Evolutionary conservation across 2,888 invertebrate species (phyloP).

Genomic region (Oligia latruncula): DNA sequence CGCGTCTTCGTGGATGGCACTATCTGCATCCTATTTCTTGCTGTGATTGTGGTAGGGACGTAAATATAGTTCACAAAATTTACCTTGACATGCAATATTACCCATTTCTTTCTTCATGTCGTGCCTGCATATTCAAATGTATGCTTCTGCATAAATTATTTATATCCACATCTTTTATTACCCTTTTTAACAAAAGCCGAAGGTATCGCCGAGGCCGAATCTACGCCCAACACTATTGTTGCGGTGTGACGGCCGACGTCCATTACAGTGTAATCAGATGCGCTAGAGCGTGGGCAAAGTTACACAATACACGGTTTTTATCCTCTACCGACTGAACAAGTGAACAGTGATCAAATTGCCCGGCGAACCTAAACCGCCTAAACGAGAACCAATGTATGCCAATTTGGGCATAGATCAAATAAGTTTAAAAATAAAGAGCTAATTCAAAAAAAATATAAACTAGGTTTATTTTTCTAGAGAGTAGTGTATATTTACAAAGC

Average conservation of each 20-base stretch:
- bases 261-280: constrained; percentile 65
- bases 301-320: constrained; percentile 60
- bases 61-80: too few species aligned
- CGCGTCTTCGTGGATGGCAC: too few species aligned
- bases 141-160: not conserved
- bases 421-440: too few species aligned
- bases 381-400: constrained; percentile 16
- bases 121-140: not conserved
- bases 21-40: too few species aligned
- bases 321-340: constrained; percentile 37
- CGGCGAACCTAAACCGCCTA: constrained; percentile 30
- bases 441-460: not conserved
- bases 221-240: constrained; percentile 19
- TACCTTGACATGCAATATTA: not conserved
- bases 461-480: constrained; percentile 17
- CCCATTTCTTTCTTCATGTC: not conserved
- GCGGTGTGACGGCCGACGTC: constrained; percentile 28
- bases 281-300: constrained; percentile 68
- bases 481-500: constrained; percentile 13
- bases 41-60: not conserved
- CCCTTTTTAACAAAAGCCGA: not conserved
- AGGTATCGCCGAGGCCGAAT: not conserved
- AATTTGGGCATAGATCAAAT: constrained; percentile 4
- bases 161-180: not conserved
- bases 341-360: constrained; percentile 34